These are phyloP conservation scores for Coryphaenoides rupestris DNA, from an alignment of 2,113 vertebrate species.

Conservation along the genomic window DNA sequence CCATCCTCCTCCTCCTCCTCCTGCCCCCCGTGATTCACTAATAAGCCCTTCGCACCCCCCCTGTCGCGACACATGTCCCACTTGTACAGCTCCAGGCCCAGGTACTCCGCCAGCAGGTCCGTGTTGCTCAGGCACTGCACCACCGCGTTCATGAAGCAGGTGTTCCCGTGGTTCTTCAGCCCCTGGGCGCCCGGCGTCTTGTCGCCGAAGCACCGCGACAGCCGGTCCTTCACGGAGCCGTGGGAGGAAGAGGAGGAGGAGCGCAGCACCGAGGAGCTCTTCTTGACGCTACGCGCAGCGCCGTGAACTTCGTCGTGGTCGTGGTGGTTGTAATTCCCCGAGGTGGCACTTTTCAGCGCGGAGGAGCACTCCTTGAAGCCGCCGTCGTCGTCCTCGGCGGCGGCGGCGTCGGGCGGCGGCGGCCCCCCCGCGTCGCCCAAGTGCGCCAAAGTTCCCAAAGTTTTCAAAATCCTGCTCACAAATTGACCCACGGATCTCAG, in stretches of 20 bases:
- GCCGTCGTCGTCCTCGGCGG: conserved; percentile 75
- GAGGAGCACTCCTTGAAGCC: conserved; percentile 52
- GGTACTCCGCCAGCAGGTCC: conserved; percentile 87
- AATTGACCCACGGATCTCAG: conserved; percentile 79
- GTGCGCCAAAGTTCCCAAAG: conserved; percentile 77
- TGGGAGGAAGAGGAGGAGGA: no score
- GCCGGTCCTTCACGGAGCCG: conserved; percentile 63
- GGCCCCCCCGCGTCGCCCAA: conserved; percentile 55
- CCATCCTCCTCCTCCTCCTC: conserved; percentile 42
- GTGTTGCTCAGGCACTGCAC: conserved; percentile 96
- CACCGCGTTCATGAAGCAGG: conserved; percentile 96
- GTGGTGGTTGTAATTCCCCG: conserved; percentile 52
- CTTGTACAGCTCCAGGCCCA: conserved; percentile 82
- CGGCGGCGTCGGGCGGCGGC: no score
- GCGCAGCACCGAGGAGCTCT: conserved; percentile 49
- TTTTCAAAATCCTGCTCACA: conserved; percentile 77
- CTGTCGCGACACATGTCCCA: conserved; percentile 54
- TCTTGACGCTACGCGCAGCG: conserved; percentile 54
- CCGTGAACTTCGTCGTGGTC: conserved; percentile 30
- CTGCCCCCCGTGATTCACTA: no score
- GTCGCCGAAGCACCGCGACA: conserved; percentile 71
- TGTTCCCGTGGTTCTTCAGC: conserved; percentile 93
- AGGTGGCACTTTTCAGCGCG: conserved; percentile 16
- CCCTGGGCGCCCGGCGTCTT: conserved; percentile 85
- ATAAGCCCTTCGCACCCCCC: no score